phyloP scores from a whole-genome alignment of 2,113 vertebrate genomes.

The Podiceps cristatus region DNA sequence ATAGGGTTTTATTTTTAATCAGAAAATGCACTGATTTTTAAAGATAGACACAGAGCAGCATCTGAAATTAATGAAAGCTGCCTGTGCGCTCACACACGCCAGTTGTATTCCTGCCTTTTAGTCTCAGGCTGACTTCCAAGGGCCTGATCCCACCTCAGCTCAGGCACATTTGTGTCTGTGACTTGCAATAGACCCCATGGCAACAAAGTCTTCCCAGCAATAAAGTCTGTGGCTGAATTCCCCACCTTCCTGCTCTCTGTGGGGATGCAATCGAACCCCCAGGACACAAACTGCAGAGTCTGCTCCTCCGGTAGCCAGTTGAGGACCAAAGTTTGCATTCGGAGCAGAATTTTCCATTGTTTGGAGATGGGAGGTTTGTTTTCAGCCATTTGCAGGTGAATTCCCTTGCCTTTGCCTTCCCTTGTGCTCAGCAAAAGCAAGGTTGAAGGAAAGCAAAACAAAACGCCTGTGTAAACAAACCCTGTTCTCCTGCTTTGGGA shows the following conservation, averaged over 20 bases:
- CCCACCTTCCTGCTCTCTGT: not conserved
- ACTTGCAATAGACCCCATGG: not conserved
- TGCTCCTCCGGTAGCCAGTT: not conserved
- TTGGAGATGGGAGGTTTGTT: not conserved
- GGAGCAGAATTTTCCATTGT: not conserved
- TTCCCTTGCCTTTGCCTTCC: not conserved
- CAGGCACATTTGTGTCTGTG: not conserved
- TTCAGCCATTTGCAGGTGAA: not conserved
- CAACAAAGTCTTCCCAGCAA: not conserved
- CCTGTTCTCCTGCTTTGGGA: not conserved
- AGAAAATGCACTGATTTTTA: slow-evolving; percentile 23
- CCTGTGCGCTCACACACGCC: not conserved
- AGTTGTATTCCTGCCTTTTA: not conserved
- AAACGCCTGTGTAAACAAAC: not conserved
- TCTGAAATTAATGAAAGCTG: not conserved
- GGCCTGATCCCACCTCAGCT: not conserved
- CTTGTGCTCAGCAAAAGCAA: not conserved
- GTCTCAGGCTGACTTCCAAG: not conserved
- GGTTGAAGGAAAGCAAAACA: not conserved
- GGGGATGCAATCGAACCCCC: not conserved
- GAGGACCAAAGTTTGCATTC: not conserved
- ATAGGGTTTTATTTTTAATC: slow-evolving; percentile 37
- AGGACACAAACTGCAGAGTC: not conserved
- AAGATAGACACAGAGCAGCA: not conserved
- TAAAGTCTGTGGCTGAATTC: not conserved